phyloP scores from a whole-genome alignment of 2,113 vertebrate species.

The Triplophysa dalaica region DNA sequence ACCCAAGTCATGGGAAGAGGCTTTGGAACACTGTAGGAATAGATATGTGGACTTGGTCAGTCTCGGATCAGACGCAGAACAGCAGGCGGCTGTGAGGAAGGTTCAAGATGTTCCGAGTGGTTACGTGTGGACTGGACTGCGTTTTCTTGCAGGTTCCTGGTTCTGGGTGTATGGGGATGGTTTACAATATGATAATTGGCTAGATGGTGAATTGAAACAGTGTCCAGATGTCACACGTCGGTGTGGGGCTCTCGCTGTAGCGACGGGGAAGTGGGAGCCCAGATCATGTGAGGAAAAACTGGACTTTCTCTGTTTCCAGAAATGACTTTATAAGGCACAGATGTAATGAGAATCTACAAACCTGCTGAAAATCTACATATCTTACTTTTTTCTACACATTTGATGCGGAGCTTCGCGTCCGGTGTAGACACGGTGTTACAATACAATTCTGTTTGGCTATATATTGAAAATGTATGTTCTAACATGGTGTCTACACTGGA shows the following conservation, averaged over 20 bases:
- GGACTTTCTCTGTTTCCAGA: slow-evolving; percentile 18
- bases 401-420: too few relatives aligned
- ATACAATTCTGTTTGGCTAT: too few relatives aligned
- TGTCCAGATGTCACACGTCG: not conserved
- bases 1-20: slow-evolving; percentile 5
- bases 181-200: slow-evolving; percentile 16
- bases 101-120: not conserved
- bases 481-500: too few relatives aligned
- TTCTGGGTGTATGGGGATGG: slow-evolving; percentile 3
- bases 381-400: too few relatives aligned
- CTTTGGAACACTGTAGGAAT: not conserved
- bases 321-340: not conserved
- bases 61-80: not conserved
- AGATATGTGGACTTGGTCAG: slow-evolving; percentile 25
- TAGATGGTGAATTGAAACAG: not conserved
- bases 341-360: not conserved
- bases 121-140: slow-evolving; percentile 20
- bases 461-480: too few relatives aligned
- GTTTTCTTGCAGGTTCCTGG: not conserved
- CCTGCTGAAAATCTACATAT: too few relatives aligned
- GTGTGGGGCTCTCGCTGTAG: not conserved
- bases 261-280: not conserved
- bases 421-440: too few relatives aligned
- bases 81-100: not conserved
- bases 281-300: slow-evolving; percentile 11